Evolutionary conservation across 2,888 invertebrate species (phyloP).

Genomic region (Tenthredo distinguenda): DNA sequence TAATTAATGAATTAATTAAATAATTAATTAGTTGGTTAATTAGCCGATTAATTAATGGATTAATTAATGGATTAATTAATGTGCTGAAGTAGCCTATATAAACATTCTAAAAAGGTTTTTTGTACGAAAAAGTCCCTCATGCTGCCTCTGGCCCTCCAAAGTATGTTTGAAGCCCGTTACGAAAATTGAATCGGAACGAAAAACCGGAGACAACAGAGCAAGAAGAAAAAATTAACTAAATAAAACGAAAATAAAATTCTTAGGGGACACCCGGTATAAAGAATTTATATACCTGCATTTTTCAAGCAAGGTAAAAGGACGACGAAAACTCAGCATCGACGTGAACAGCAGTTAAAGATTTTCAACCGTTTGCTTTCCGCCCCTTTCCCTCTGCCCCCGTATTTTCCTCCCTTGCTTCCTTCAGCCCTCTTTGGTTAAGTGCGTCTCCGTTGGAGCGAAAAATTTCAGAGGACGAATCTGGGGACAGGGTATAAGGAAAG

Average conservation of each 20-base stretch:
- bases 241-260: background rate
- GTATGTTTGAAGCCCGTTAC: background rate
- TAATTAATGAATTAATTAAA: background rate
- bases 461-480: constrained; percentile 55
- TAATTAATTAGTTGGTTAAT: background rate
- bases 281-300: constrained; percentile 3
- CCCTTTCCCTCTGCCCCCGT: background rate
- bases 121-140: background rate
- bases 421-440: constrained; percentile 58
- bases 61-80: background rate
- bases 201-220: background rate
- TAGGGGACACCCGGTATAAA: constrained; percentile 3
- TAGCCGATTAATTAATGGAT: background rate
- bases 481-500: background rate
- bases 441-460: constrained; percentile 61
- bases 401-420: constrained; percentile 22
- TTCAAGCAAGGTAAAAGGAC: background rate
- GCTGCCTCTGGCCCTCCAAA: background rate
- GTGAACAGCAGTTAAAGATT: constrained; percentile 54
- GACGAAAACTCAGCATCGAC: constrained; percentile 36
- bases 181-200: background rate
- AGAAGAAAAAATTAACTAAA: background rate
- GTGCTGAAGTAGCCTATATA: background rate
- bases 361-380: constrained; percentile 51
- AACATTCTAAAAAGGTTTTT: background rate